Base-by-base conservation (phyloP, 2,888 invertebrate species). In the Drosophila paucipuncta region DNA sequence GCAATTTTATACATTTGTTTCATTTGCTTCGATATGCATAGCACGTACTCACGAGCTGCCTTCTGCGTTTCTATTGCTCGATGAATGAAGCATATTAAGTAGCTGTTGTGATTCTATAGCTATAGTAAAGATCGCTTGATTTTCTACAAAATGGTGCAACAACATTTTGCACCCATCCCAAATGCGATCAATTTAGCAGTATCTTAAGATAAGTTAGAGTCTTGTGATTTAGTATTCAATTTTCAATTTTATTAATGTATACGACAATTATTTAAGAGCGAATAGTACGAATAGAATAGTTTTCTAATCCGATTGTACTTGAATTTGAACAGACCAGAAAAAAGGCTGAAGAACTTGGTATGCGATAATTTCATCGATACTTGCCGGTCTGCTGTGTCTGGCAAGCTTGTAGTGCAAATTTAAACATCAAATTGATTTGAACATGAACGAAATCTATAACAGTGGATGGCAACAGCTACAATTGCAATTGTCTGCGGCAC, bases 401-500 rank as follows among this genome's bases (percentile, higher is more conserved):
- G 62, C 39, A 55, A 57, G 71, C 71, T 68, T 68, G 75, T 75
- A 43, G 76, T 73, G 76, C 71, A 83, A 84, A 83, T 83, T 85
- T 76, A 74, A 85, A 80, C 78, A 83, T 85, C 72, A 76, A 80
- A 78, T 78, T 81, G 81, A 81, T 73, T 74, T 62, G 72, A 77
- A 82, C 84, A 82, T 80, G 80, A 78, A 71, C 73, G 66, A 78
- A 79, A 79, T 76, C 82, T 83, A 76, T 72, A 78, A 68, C 70
- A 70, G 47, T 57, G 39, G 68, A 65, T 31, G 60, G 66, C 66
- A 68, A 49, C 47, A 72, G 58, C 73, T 76, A 72, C 82, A 73
- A 85, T 76, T 82, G 75, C 85, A 82, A 82, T 83, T 85, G 83
- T 85, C 83, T 73, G 72, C 75, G 63, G 70, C 84, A 83, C 82